Conservation (phyloP, 2,113 vertebrate species). For the Psilopogon haemacephalus region DNA sequence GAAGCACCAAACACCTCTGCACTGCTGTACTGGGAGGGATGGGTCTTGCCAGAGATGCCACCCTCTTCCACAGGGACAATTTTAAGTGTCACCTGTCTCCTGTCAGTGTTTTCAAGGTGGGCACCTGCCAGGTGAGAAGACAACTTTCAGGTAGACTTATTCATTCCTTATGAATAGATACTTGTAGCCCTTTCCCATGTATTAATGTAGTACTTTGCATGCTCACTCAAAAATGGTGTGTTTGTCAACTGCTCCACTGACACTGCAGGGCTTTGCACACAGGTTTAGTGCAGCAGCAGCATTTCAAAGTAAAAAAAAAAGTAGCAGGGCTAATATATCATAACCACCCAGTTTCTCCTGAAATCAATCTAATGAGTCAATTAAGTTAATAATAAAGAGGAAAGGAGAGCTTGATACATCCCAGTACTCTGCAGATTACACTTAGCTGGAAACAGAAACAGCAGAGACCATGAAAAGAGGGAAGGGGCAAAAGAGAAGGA, state of each 20-base stretch:
- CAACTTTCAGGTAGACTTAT: neutral
- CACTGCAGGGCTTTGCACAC: neutral
- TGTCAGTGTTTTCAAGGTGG: neutral
- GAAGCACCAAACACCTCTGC: neutral
- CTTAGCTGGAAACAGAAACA: neutral
- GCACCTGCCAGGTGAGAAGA: neutral
- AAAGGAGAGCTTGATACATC: neutral
- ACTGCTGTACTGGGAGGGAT: neutral
- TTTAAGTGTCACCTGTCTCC: neutral
- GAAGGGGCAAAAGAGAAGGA: neutral
- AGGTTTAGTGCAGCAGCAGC: neutral
- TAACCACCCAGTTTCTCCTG: neutral
- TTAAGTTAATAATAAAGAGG: neutral
- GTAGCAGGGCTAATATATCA: neutral
- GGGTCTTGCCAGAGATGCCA: neutral
- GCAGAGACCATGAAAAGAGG: neutral
- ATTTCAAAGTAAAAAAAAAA: neutral
- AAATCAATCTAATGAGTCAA: neutral
- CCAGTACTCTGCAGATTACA: neutral
- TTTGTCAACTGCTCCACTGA: neutral
- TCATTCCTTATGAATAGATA: accelerated
- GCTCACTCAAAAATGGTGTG: neutral
- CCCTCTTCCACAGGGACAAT: neutral
- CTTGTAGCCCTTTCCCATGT: neutral
- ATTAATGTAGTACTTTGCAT: neutral